phyloP scores from a whole-genome alignment of 2,888 invertebrate genomes.

The Apamea crenata region DNA sequence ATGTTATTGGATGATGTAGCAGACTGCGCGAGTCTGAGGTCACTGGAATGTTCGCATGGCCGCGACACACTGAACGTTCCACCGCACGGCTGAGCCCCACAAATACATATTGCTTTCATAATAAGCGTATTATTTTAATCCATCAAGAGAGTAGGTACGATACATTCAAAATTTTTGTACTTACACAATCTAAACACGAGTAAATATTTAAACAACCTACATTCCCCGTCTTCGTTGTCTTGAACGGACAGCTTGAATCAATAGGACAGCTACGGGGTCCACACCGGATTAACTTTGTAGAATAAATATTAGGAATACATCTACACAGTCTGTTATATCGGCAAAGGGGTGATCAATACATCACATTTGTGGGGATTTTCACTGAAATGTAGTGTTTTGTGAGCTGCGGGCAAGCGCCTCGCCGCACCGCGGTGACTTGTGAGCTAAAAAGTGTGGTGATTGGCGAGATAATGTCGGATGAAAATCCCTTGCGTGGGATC shows the following conservation, averaged over 20 bases:
- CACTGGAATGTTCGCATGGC: slow-evolving; percentile 87
- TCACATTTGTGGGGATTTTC: slow-evolving; percentile 66
- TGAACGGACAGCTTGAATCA: slow-evolving; percentile 84
- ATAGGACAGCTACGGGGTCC: slow-evolving; percentile 81
- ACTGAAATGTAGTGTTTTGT: slow-evolving; percentile 63
- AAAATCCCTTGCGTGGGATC: slow-evolving; percentile 60
- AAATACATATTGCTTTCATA: slow-evolving; percentile 83
- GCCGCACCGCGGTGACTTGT: slow-evolving; percentile 32
- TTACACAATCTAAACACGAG: slow-evolving; percentile 86
- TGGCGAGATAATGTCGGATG: slow-evolving; percentile 61
- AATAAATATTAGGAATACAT: slow-evolving; percentile 84
- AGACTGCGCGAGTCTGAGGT: slow-evolving; percentile 54
- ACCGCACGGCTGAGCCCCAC: slow-evolving; percentile 81
- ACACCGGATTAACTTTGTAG: slow-evolving; percentile 75
- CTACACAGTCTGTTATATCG: slow-evolving; percentile 85
- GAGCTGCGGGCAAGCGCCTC: slow-evolving; percentile 29
- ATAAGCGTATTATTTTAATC: slow-evolving; percentile 83
- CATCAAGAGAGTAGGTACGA: slow-evolving; percentile 85
- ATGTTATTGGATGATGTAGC: slow-evolving; percentile 45
- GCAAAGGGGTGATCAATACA: slow-evolving; percentile 78
- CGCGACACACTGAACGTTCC: slow-evolving; percentile 66
- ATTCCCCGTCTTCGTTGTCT: slow-evolving; percentile 88
- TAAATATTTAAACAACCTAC: slow-evolving; percentile 87
- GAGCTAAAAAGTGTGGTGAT: slow-evolving; percentile 60
- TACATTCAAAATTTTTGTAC: slow-evolving; percentile 86